These are phyloP conservation scores for Zonitis immaculata DNA, from an alignment of 2,888 invertebrate species.

Conservation along the genomic window DNA sequence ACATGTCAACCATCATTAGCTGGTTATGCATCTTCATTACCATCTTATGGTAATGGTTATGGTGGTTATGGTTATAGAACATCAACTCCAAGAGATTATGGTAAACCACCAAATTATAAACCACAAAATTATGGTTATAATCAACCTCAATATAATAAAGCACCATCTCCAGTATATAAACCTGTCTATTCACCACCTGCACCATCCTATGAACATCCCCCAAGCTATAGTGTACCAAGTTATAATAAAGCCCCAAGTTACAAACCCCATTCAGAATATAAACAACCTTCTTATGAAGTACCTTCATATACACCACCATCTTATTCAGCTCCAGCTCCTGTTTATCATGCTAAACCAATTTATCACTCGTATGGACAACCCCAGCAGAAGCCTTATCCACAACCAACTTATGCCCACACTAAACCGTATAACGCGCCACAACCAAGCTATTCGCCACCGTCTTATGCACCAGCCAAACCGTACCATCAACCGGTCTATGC, in stretches of 20 bases:
- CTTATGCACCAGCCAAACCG: conserved; percentile 11
- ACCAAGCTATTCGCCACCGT: conserved; percentile 6
- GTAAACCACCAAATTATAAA: not conserved
- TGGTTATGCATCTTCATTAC: conserved; percentile 39
- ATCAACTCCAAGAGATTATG: conserved; percentile 4
- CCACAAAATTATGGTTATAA: conserved; percentile 10
- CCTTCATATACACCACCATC: conserved; percentile 1
- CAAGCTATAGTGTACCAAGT: conserved; percentile 11
- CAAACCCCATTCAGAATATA: too few relatives aligned
- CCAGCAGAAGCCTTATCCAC: not conserved
- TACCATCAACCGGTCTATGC: conserved; percentile 2
- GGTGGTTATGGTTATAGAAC: conserved; percentile 11
- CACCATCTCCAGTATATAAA: conserved; percentile 15
- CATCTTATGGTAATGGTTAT: conserved; percentile 12
- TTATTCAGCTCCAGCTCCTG: conserved; percentile 21
- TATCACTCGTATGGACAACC: conserved; percentile 2
- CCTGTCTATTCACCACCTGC: conserved; percentile 5
- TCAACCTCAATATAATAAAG: conserved; percentile 13
- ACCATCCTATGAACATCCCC: conserved; percentile 17
- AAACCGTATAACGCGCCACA: conserved; percentile 23
- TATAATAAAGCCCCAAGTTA: not conserved
- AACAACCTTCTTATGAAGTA: too few relatives aligned
- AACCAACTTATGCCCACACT: conserved; percentile 19
- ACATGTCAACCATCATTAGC: conserved; percentile 48
- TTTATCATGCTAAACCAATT: conserved; percentile 16